Evolutionary conservation across 2,888 invertebrate genomes (phyloP).

Genomic region (Galeruca laticollis): DNA sequence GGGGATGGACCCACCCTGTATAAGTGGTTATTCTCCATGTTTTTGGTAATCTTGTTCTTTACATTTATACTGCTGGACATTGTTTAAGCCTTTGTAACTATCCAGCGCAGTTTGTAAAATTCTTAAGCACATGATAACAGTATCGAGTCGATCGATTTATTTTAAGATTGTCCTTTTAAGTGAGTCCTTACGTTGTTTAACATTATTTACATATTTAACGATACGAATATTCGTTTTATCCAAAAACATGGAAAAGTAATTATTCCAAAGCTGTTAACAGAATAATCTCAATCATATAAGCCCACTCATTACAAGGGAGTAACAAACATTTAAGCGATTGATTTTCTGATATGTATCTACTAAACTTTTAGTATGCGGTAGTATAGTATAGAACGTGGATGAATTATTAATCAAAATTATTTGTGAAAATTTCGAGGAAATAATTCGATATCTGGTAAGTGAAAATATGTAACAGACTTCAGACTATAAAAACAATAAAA

Average conservation of each 20-base stretch:
- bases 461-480: not conserved
- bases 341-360: slow-evolving; percentile 48
- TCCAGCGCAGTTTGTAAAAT: no score
- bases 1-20: no score
- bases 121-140: no score
- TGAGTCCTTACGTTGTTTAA: not conserved
- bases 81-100: no score
- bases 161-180: no score
- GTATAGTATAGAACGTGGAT: not conserved
- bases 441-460: not conserved
- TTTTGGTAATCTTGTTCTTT: no score
- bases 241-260: slow-evolving; percentile 49
- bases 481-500: no score
- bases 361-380: slow-evolving; percentile 11
- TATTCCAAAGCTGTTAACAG: slow-evolving; percentile 42
- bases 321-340: slow-evolving; percentile 46
- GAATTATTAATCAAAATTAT: slow-evolving; percentile 1
- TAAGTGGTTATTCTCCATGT: no score
- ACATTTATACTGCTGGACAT: no score
- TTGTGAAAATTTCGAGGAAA: not conserved
- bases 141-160: no score
- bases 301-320: slow-evolving; percentile 41
- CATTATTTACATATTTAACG: not conserved
- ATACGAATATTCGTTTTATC: slow-evolving; percentile 3
- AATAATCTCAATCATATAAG: slow-evolving; percentile 43